Percentiles rank a stretch among this genome's conserved stretches.
Evolutionary conservation across 2,888 invertebrate genomes (phyloP).

Genomic region (Brachyptera putata): DNA sequence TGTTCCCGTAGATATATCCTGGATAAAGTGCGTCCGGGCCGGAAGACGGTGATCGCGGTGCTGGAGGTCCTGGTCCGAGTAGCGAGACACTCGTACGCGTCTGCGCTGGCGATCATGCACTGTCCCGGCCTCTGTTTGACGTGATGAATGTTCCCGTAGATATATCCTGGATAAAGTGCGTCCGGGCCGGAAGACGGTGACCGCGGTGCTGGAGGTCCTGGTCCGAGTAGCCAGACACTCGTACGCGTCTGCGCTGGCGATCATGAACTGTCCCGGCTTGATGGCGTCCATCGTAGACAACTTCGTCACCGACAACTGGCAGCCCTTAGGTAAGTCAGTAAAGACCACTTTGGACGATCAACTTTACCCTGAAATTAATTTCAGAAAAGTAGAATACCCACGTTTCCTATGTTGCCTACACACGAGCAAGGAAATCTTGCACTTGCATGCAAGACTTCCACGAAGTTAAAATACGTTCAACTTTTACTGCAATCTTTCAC

Average conservation of each 20-base stretch:
- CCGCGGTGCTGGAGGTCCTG: constrained; percentile 72
- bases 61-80: constrained; percentile 76
- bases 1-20: constrained; percentile 70
- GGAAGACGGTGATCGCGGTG: constrained; percentile 67
- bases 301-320: constrained; percentile 42
- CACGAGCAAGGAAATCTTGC: too few relatives aligned
- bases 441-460: too few relatives aligned
- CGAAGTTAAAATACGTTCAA: too few relatives aligned
- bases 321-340: constrained; percentile 38
- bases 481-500: too few relatives aligned
- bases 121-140: too few relatives aligned
- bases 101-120: constrained; percentile 48
- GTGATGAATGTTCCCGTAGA: too few relatives aligned
- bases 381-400: too few relatives aligned
- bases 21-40: constrained; percentile 62
- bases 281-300: constrained; percentile 48
- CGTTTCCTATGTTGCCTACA: too few relatives aligned
- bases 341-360: too few relatives aligned
- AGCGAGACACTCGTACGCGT: constrained; percentile 68
- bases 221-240: constrained; percentile 76
- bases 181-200: constrained; percentile 67
- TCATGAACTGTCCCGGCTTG: constrained; percentile 47
- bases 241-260: constrained; percentile 52
- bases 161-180: constrained; percentile 69
- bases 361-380: too few relatives aligned